phyloP scores from a whole-genome alignment of 2,888 invertebrate genomes.

The Octonoba sinensis region DNA sequence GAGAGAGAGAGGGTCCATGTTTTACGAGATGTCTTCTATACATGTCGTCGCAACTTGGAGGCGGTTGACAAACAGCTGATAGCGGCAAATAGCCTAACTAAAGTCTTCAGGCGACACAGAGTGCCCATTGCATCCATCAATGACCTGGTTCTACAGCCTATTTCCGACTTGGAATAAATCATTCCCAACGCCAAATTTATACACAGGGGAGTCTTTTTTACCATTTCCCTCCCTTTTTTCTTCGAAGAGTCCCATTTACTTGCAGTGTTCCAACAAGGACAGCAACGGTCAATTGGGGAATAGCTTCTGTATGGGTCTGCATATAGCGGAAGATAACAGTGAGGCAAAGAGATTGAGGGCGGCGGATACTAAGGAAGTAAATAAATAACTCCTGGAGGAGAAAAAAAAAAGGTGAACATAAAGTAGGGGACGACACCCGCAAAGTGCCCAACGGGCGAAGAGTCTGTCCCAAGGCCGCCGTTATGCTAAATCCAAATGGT shows the following conservation, averaged over 20 bases:
- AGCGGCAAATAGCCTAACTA: conserved; percentile 47
- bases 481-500: conserved; percentile 60
- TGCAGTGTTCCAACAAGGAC: conserved; percentile 1
- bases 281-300: conserved; percentile 60
- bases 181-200: conserved; percentile 46
- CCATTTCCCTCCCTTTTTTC: background rate
- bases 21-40: conserved; percentile 26
- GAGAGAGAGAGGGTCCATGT: conserved; percentile 12
- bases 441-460: conserved; percentile 32
- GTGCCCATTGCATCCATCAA: conserved; percentile 56
- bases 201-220: conserved; percentile 12
- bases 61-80: conserved; percentile 46
- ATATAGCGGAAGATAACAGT: conserved; percentile 22
- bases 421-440: conserved; percentile 15
- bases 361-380: conserved; percentile 32
- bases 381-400: conserved; percentile 37
- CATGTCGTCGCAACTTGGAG: conserved; percentile 21
- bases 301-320: conserved; percentile 23
- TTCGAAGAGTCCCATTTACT: conserved; percentile 14
- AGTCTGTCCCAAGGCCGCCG: conserved; percentile 46
- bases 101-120: conserved; percentile 55
- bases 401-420: conserved; percentile 19
- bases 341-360: conserved; percentile 31
- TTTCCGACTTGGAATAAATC: conserved; percentile 29
- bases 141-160: conserved; percentile 13